phyloP scores from a whole-genome alignment of 2,888 invertebrate genomes.

The Nomada fabriciana region DNA sequence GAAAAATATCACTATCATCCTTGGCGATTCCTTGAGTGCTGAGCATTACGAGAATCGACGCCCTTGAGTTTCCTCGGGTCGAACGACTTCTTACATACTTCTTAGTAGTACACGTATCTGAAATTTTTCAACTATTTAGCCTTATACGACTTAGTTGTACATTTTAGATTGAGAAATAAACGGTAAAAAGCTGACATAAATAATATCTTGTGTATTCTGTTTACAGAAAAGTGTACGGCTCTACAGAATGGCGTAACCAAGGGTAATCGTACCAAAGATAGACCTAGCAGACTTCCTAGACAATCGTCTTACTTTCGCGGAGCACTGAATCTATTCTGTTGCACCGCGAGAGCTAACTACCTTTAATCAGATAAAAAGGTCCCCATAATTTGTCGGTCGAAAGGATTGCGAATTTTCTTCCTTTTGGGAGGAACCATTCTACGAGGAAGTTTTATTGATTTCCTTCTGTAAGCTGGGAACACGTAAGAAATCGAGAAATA shows the following conservation, averaged over 20 bases:
- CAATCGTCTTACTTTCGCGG: slow-evolving; percentile 81
- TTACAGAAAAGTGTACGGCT: slow-evolving; percentile 79
- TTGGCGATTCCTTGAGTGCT: not conserved
- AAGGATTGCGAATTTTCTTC: not conserved
- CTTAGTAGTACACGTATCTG: not conserved
- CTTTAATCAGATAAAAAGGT: slow-evolving; percentile 11
- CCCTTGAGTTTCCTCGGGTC: no score
- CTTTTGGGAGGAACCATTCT: no score
- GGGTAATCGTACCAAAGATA: slow-evolving; percentile 76
- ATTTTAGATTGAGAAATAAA: not conserved
- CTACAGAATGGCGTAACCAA: slow-evolving; percentile 78
- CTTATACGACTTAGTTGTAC: not conserved
- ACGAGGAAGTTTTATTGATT: not conserved
- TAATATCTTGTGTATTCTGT: slow-evolving; percentile 4
- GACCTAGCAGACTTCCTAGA: slow-evolving; percentile 73
- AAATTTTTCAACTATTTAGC: not conserved
- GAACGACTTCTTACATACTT: no score
- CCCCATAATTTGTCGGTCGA: not conserved
- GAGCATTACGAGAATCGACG: not conserved
- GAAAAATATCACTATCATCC: not conserved
- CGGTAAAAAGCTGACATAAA: not conserved
- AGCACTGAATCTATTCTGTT: slow-evolving; percentile 74
- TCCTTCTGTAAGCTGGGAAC: not conserved
- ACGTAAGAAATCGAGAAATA: not conserved
- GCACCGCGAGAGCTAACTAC: slow-evolving; percentile 48